Evolutionary conservation across 2,888 invertebrate species (phyloP), one percentile per base, ranked within the genome.

Genomic region (Alviniconcha strummeri): DNA sequence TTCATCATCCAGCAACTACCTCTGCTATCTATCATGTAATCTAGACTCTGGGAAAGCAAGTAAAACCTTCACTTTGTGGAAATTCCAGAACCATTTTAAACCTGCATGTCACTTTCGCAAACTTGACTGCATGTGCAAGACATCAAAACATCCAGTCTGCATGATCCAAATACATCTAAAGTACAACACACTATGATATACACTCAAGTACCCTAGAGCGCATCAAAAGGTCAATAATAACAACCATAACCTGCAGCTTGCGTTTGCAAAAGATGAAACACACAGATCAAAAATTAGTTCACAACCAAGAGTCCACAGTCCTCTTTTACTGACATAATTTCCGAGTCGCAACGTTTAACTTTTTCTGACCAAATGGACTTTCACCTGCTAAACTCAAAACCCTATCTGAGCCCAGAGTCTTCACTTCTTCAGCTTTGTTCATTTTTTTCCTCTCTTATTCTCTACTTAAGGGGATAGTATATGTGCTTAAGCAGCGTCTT

Each of bases 271-370:
- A 82, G 75, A 64, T 67, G 64, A 60, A 81, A 82, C 76, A 82
- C 77, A 75, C 82, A 77, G 82, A 82, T 77, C n/a, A 55, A 82
- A 82, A 82, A 82, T 69, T 17, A 76, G 82, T 82, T 82, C 69
- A 9, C 9, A 15, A 78, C 17, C 19, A 15, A 64, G 78, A 78
- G 78, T 36, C 64, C 56, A n/a, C 11, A 78, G 52, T 52, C 57
- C 78, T 78, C 78, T 64, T 78, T 64, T 64, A 52, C 15, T 57
- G 17, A 8, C 6, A 36, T 36, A 75, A 75, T 13, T 17, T 4
- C 55, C 75, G 17, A 55, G 36, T 54, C 55, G 55, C 15, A 19
- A 13, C 36, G 36, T 36, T 36, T 36, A 36, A 36, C 36, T 36
- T 36, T 36, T 36, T 36, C 36, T 36, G 36, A 36, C 36, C 36